Conservation (phyloP, 30 jellyfish, hydroid and myxozoan genomes). For the Cassiopea andromeda region DNA sequence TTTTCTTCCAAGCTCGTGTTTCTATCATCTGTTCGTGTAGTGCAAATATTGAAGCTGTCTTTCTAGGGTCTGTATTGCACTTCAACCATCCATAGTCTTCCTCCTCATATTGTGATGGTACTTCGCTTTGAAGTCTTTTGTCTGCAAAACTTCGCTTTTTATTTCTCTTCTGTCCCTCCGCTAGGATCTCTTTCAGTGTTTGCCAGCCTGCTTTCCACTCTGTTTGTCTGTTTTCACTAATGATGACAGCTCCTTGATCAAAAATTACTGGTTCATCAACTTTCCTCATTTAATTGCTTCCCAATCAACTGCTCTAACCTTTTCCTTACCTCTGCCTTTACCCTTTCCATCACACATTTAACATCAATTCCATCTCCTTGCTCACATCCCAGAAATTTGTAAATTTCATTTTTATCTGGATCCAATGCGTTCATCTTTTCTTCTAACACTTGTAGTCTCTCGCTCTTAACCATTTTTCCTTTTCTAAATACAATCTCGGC, state of each 20-base stretch:
- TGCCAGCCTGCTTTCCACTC: too few species aligned
- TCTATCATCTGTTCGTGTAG: conserved; percentile 35
- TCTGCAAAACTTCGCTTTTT: conserved; percentile 9
- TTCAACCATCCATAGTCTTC: conserved; percentile 23
- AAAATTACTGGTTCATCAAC: not conserved
- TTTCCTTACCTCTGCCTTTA: too few species aligned
- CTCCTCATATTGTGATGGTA: conserved; percentile 1
- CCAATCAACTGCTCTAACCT: too few species aligned
- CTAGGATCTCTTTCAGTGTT: too few species aligned
- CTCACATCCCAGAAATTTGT: too few species aligned
- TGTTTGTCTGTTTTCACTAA: too few species aligned
- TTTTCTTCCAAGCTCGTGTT: conserved; percentile 41
- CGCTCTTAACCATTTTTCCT: not conserved
- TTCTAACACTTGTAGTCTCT: not conserved
- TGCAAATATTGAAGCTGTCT: too few species aligned
- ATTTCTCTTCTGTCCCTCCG: conserved; percentile 13
- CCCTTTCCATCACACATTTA: too few species aligned
- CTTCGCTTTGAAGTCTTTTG: conserved; percentile 26
- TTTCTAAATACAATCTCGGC: not conserved
- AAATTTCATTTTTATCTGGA: too few species aligned
- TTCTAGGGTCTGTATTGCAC: conserved; percentile 38
- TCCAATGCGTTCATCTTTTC: conserved; percentile 12
- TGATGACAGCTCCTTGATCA: not conserved
- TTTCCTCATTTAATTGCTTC: too few species aligned
- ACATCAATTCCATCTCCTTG: too few species aligned